Percentiles rank a stretch among this genome's conserved stretches.
phyloP scores from a whole-genome alignment of 2,113 vertebrate species.

The Eupsittula cactorum region DNA sequence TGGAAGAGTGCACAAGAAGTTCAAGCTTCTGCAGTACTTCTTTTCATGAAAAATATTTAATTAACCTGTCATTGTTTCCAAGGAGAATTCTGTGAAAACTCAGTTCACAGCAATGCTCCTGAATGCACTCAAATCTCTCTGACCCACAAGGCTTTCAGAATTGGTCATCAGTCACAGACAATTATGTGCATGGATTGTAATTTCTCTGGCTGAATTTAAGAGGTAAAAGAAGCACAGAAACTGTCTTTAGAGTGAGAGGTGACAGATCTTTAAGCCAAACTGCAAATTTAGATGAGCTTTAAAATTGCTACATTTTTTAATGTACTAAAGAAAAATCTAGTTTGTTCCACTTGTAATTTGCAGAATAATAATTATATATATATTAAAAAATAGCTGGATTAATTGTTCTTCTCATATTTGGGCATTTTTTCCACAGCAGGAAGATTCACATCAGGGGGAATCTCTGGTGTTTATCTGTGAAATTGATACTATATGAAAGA shows the following conservation, averaged over 20 bases:
- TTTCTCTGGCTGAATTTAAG: slow-evolving; percentile 12
- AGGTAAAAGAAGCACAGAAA: background rate
- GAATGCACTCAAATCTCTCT: background rate
- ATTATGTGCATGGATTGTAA: background rate
- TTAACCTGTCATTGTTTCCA: background rate
- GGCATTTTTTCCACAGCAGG: background rate
- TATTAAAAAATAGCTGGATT: background rate
- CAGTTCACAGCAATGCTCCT: background rate
- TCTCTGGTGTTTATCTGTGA: background rate
- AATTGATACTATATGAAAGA: background rate
- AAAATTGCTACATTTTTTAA: background rate
- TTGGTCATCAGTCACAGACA: background rate
- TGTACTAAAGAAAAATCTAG: background rate
- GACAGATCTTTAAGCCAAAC: background rate
- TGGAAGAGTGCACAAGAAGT: background rate
- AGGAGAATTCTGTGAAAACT: background rate
- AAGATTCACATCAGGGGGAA: background rate
- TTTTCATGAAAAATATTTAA: background rate
- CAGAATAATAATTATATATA: background rate
- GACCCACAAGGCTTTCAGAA: background rate
- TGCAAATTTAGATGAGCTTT: background rate
- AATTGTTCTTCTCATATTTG: background rate
- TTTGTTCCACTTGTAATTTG: background rate
- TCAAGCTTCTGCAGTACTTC: background rate
- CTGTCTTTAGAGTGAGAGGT: background rate